phyloP scores from a whole-genome alignment of 2,113 vertebrate genomes.

The Ginglymostoma cirratum region DNA sequence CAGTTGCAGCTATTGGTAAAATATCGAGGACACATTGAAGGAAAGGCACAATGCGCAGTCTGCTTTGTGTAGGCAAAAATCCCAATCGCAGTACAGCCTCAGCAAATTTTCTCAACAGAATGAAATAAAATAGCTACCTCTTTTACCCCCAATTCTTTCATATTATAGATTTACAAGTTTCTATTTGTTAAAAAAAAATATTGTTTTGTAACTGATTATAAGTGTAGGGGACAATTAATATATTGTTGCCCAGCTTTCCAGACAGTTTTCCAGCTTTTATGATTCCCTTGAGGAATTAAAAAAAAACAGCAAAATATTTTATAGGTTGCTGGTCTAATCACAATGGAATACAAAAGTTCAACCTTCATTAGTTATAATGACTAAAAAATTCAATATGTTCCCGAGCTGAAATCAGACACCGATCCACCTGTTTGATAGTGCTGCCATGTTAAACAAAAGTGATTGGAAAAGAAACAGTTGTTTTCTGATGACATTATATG shows the following conservation, averaged over 20 bases:
- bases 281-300: neutral
- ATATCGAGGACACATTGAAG: neutral
- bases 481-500: neutral
- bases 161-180: neutral
- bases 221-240: neutral
- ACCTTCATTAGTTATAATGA: neutral
- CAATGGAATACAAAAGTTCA: neutral
- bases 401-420: neutral
- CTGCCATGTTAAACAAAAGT: neutral
- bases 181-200: neutral
- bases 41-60: neutral
- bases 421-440: neutral
- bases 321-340: neutral
- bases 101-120: neutral
- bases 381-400: neutral
- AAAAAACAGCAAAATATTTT: neutral
- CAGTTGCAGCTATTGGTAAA: neutral
- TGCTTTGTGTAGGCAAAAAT: neutral
- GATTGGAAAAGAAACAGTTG: neutral
- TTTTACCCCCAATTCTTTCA: neutral
- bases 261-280: neutral
- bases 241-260: neutral
- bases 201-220: neutral
- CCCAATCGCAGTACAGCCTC: neutral
- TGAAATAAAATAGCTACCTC: neutral